Base-by-base conservation (phyloP, 1,140 invertebrate species). In the Streblospio benedicti region DNA sequence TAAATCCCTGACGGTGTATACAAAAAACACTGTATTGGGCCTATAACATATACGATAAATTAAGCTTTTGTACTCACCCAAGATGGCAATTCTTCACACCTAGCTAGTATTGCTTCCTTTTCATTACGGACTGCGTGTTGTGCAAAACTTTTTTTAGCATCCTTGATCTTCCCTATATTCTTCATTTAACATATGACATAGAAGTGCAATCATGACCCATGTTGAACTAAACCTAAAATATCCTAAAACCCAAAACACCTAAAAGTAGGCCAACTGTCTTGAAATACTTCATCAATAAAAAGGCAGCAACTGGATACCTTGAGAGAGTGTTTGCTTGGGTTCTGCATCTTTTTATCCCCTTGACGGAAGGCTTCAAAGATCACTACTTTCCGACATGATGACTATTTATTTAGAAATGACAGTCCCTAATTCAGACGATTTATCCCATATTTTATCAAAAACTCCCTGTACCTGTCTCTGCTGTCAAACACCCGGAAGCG, bases 151-250 rank as follows among this genome's bases (percentile, higher is more conserved):
- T 38, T 44, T 54, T 63, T 60, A 4, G 45, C 45, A 25, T 59
- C 27, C 43, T 58, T 64, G n/a, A 53, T 47, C 30, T 49, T 61
- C n/a, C n/a, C 49, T 41, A 14, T 49, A 59, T 32, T 55, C 53
- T 33, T 66, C 44, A 50, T 65, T 62, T 28, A 59, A 25, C 20
- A 66, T 52, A 43, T 66, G 64, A 12, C 66, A 28, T 43, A 69
- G 63, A 5, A 63, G 32, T 14, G 32, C 59, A 3, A 69, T 25
- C 14, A 69, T 32, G 20, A 69, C 55, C 67, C 67, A 69, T 31
- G 55, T 60, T 9, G 58, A 47, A 41, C 66, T 68, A 43, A 68
- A 64, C n/a, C 63, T 52, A 30, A 66, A 62, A 61, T 68, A 68
- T 5, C 67, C 67, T 33, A 59, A 33, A 12, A 52, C 32, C 57